phyloP scores from a whole-genome alignment of 2,113 vertebrate genomes.

The Danio rerio region DNA sequence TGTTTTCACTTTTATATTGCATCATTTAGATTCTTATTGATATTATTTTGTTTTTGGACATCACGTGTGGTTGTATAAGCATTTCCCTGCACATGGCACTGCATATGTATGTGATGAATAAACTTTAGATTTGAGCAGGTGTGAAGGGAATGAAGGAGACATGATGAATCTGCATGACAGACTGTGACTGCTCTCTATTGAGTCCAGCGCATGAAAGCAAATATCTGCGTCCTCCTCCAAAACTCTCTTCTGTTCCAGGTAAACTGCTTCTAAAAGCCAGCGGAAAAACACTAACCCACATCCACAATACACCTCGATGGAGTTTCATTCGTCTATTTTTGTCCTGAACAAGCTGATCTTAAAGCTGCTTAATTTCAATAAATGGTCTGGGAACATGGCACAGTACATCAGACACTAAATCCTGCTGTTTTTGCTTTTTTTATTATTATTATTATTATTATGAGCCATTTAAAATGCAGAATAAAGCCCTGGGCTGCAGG shows the following conservation, averaged over 20 bases:
- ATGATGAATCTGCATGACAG: slow-evolving; percentile 37
- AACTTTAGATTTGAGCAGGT: not conserved
- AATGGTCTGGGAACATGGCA: not conserved
- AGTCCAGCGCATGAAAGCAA: slow-evolving; percentile 14
- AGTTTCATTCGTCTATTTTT: not conserved
- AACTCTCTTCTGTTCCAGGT: not conserved
- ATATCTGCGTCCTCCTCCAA: not conserved
- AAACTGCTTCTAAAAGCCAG: not conserved
- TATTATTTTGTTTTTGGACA: no score
- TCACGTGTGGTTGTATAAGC: no score
- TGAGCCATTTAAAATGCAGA: not conserved
- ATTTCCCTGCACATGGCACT: no score
- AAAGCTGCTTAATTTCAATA: not conserved
- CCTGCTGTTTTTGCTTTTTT: not conserved
- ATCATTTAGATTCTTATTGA: no score
- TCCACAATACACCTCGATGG: not conserved
- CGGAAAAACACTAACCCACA: not conserved
- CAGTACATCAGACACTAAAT: not conserved
- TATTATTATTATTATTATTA: not conserved
- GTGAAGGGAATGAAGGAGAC: slow-evolving; percentile 30
- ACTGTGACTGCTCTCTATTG: slow-evolving; percentile 20
- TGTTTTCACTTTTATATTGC: no score
- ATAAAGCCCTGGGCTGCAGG: not conserved
- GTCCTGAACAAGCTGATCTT: not conserved
- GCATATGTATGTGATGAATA: no score